Conservation (phyloP, 2,888 invertebrate species). For the Keiferia lycopersicella region DNA sequence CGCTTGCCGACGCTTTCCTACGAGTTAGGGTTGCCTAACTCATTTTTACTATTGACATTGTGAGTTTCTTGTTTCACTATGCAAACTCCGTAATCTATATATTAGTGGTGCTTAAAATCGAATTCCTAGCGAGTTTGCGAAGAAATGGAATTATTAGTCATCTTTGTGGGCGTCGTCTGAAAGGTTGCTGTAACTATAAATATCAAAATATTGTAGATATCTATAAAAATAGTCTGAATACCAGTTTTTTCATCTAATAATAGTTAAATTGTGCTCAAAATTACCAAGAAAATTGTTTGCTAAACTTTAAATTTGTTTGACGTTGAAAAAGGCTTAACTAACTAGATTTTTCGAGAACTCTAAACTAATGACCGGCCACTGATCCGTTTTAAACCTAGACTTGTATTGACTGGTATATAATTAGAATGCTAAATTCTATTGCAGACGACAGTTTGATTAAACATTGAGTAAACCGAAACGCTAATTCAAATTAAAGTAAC, state of each 20-base stretch:
- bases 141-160: no score
- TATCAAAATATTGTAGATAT: no score
- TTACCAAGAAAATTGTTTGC: background rate
- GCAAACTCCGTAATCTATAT: background rate
- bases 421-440: constrained; percentile 2
- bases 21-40: constrained; percentile 46
- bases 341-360: constrained; percentile 3
- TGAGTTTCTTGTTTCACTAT: constrained; percentile 11
- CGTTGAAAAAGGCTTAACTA: constrained; percentile 4
- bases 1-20: constrained; percentile 48
- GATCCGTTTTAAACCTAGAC: background rate
- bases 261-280: no score
- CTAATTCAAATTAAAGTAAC: constrained; percentile 21
- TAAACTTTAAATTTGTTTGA: background rate
- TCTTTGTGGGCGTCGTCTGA: no score
- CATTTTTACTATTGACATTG: constrained; percentile 67
- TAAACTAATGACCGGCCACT: background rate
- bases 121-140: no score
- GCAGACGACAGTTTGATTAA: constrained; percentile 15
- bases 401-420: background rate
- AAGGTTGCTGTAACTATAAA: no score
- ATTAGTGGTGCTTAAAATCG: background rate
- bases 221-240: no score
- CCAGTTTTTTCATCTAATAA: no score
- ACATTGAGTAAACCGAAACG: constrained; percentile 12